Evolutionary conservation across 2,797 vertebrate species (phyloP).

Genomic region (Presbytis comata): DNA sequence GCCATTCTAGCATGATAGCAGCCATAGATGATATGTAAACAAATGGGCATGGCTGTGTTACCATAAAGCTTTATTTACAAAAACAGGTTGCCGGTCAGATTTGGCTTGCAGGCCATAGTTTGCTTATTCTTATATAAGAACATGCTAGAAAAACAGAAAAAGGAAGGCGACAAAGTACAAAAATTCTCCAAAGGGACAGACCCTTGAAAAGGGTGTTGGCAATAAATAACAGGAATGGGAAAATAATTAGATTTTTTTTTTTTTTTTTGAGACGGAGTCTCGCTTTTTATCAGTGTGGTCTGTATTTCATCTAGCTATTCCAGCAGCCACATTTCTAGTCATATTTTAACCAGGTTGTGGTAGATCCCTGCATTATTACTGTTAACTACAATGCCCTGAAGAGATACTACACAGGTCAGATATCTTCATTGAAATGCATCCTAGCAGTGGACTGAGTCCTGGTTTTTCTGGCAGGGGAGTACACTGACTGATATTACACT

Average conservation of each 20-base stretch:
- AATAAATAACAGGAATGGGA: not conserved
- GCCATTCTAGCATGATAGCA: not conserved
- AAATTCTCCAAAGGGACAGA: not conserved
- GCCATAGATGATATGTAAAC: not conserved
- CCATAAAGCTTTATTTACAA: not conserved
- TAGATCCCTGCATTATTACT: not conserved
- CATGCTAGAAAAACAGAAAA: not conserved
- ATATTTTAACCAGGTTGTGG: not conserved
- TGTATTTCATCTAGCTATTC: not conserved
- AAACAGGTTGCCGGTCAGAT: not conserved
- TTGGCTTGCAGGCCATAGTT: too few species aligned
- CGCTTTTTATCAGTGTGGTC: not conserved
- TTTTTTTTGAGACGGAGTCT: too few species aligned
- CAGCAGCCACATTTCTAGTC: not conserved
- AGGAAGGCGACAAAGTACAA: not conserved
- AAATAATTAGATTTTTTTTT: not conserved
- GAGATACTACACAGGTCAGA: not conserved
- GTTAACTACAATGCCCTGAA: not conserved
- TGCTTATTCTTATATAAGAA: not conserved
- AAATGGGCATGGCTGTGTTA: not conserved
- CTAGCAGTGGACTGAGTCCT: not conserved
- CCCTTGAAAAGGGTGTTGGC: not conserved
- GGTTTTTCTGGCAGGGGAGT: not conserved
- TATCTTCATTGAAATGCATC: not conserved
- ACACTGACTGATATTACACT: not conserved